These are phyloP conservation scores for Emmelina monodactyla DNA, from an alignment of 2,888 invertebrate genomes.

Conservation along the genomic window DNA sequence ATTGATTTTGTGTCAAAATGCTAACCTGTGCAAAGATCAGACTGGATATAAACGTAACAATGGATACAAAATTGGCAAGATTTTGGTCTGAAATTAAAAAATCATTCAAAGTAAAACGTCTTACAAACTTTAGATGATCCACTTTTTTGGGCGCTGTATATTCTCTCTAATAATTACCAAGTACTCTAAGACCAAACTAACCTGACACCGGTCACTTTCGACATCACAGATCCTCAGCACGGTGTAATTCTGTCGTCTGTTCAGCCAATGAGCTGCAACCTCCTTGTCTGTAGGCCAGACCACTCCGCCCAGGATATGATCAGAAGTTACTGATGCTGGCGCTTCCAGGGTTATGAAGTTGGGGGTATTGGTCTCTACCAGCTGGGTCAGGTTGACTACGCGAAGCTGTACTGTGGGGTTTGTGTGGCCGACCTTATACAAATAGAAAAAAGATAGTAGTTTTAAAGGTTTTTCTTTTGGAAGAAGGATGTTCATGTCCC, in stretches of 20 bases:
- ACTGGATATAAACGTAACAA: too few species aligned
- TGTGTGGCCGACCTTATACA: slow-evolving; percentile 72
- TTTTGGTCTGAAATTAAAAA: too few species aligned
- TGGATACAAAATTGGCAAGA: too few species aligned
- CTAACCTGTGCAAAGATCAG: too few species aligned
- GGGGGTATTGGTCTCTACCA: slow-evolving; percentile 22
- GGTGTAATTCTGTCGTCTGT: slow-evolving; percentile 81
- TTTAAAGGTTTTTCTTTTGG: too few species aligned
- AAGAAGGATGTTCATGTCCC: too few species aligned
- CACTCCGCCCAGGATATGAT: slow-evolving; percentile 75
- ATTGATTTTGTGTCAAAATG: too few species aligned
- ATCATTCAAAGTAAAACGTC: too few species aligned
- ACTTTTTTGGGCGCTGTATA: too few species aligned
- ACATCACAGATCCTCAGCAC: slow-evolving; percentile 68
- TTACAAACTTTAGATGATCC: too few species aligned
- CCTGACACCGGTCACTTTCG: slow-evolving; percentile 31
- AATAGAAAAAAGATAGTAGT: too few species aligned
- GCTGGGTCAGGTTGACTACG: slow-evolving; percentile 60
- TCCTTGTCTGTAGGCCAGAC: slow-evolving; percentile 74
- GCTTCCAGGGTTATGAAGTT: slow-evolving; percentile 39
- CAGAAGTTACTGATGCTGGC: slow-evolving; percentile 59
- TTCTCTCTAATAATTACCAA: too few species aligned
- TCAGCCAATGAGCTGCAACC: slow-evolving; percentile 81
- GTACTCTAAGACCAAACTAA: slow-evolving; percentile 20
- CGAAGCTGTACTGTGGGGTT: slow-evolving; percentile 77